Percentiles rank a stretch among this genome's conserved stretches.
phyloP scores from a whole-genome alignment of 2,113 vertebrate genomes.

The Chaenogobius annularis region DNA sequence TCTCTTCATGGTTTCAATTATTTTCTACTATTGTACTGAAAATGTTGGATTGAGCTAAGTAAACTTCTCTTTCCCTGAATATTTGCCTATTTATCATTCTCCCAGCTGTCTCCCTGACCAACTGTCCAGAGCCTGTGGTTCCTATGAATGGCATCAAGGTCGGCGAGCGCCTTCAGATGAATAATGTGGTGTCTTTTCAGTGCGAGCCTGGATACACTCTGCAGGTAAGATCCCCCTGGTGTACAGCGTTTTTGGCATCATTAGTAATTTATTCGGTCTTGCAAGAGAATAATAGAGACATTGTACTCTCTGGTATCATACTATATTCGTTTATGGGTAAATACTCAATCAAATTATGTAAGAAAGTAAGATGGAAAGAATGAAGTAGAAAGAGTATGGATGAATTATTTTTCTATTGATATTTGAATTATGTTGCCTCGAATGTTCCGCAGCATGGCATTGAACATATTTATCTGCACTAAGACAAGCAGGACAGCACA shows the following conservation, averaged over 20 bases:
- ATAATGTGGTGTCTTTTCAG: slow-evolving; percentile 95
- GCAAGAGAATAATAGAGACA: neutral
- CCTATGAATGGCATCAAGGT: slow-evolving; percentile 90
- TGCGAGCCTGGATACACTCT: slow-evolving; percentile 95
- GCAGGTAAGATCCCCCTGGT: slow-evolving; percentile 79
- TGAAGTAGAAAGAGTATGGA: no score
- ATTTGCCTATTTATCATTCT: slow-evolving; percentile 1
- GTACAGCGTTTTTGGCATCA: neutral
- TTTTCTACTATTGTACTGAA: neutral
- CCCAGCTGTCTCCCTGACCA: slow-evolving; percentile 92
- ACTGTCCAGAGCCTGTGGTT: slow-evolving; percentile 88
- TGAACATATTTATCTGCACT: no score
- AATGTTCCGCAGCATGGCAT: neutral
- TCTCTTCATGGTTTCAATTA: neutral
- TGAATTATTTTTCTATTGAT: no score
- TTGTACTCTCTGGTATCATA: neutral
- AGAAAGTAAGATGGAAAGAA: no score
- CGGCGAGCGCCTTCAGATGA: slow-evolving; percentile 93
- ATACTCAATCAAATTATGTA: no score
- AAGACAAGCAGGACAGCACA: no score
- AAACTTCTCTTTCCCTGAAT: neutral
- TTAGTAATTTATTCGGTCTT: neutral
- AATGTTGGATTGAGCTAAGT: neutral
- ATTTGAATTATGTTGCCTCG: no score
- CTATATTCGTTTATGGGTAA: neutral